Percentiles rank a stretch among this genome's conserved stretches.
Evolutionary conservation across 1,140 invertebrate species (phyloP).

Genomic region (Brachionus asplanchnoidis): DNA sequence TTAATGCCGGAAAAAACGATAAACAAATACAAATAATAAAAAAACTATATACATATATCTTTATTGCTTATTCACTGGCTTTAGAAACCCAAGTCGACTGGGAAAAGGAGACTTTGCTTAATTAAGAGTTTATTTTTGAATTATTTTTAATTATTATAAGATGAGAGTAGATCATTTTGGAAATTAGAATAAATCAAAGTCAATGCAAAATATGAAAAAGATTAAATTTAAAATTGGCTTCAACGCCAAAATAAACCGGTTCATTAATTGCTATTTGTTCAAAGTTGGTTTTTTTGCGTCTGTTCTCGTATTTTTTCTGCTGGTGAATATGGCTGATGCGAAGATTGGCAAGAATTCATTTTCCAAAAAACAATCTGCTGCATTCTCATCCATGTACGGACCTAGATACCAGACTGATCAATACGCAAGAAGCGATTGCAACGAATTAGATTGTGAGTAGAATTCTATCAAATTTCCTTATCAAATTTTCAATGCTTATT

Average conservation of each 20-base stretch:
- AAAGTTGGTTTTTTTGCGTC: neutral
- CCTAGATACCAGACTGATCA: neutral
- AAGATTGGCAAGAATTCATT: slow-evolving; percentile 8
- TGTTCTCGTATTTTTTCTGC: neutral
- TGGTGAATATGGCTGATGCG: neutral
- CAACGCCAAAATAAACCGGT: neutral
- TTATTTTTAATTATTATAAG: neutral
- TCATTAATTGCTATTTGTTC: neutral
- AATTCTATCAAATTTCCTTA: neutral
- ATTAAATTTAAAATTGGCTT: neutral
- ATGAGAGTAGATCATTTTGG: neutral
- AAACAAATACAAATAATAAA: too few relatives aligned
- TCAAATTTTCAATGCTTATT: neutral
- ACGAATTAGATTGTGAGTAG: neutral
- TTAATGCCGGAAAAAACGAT: too few relatives aligned
- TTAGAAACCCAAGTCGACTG: neutral
- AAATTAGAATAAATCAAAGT: neutral
- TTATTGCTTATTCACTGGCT: neutral
- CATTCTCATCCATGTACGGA: neutral
- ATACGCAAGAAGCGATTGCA: neutral
- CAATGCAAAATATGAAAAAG: neutral
- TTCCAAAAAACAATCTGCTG: slow-evolving; percentile 5
- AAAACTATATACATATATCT: too few relatives aligned
- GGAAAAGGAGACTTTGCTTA: neutral
- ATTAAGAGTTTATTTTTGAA: neutral